Conservation (phyloP, 1,140 invertebrate genomes). For the Zaprionus ornatus region DNA sequence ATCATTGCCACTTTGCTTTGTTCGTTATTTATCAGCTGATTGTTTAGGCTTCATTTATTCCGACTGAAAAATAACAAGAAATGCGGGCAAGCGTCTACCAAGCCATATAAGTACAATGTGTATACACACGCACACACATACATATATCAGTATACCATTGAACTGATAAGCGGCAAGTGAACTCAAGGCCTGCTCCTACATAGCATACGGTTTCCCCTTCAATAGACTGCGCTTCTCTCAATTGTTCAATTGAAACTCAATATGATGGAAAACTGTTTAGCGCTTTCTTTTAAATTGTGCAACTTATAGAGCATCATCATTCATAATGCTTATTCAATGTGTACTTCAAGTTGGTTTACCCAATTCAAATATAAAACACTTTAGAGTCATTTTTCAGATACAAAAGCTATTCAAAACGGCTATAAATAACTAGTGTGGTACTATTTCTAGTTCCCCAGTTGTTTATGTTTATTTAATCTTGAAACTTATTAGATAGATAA, state of each 20-base stretch:
- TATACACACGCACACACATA: not conserved
- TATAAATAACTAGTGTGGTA: not conserved
- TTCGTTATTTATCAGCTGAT: conserved; percentile 41
- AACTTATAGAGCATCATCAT: not conserved
- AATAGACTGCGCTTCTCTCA: conserved; percentile 20
- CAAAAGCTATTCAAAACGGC: too few relatives aligned
- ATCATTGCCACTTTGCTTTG: not conserved
- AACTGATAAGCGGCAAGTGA: conserved; percentile 68
- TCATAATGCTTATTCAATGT: not conserved
- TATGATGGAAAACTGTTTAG: conserved; percentile 9
- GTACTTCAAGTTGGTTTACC: not conserved
- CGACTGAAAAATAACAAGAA: conserved; percentile 33
- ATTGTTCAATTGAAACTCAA: conserved; percentile 41
- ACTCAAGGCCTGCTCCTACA: conserved; percentile 58
- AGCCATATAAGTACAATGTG: conserved; percentile 35
- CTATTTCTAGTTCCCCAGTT: not conserved
- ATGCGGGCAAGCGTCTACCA: conserved; percentile 44
- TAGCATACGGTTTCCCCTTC: conserved; percentile 15
- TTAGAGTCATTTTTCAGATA: too few relatives aligned
- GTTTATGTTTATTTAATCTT: not conserved
- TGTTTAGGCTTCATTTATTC: conserved; percentile 50
- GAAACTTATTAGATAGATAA: not conserved
- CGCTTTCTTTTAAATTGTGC: not conserved
- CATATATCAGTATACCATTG: conserved; percentile 58
- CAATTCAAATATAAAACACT: too few relatives aligned